Conservation (phyloP, 2,888 invertebrate species). For the Syritta pipiens region DNA sequence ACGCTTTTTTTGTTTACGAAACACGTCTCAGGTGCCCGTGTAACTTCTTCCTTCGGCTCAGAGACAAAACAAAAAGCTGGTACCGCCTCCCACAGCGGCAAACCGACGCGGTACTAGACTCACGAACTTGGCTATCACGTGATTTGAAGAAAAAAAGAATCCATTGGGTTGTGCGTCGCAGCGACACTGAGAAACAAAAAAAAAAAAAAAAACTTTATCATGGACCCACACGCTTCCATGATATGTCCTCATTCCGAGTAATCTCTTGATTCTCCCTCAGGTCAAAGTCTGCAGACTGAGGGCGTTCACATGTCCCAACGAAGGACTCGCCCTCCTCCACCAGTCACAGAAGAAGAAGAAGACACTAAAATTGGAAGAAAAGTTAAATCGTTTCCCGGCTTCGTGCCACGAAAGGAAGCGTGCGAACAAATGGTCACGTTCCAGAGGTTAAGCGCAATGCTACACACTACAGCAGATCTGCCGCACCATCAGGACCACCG, state of each 20-base stretch:
- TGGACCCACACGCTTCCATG: no score
- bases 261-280: slow-evolving; percentile 60
- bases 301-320: slow-evolving; percentile 15
- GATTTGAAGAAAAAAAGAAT: no score
- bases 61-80: no score
- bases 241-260: slow-evolving; percentile 49
- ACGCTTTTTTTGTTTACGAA: no score
- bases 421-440: slow-evolving; percentile 76
- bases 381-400: slow-evolving; percentile 68
- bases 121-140: no score
- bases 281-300: slow-evolving; percentile 60
- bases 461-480: slow-evolving; percentile 40
- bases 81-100: no score
- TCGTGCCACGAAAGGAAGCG: slow-evolving; percentile 65
- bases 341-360: slow-evolving; percentile 22
- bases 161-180: no score
- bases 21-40: no score
- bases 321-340: not conserved
- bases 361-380: slow-evolving; percentile 67
- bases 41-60: no score
- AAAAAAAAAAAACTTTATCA: no score
- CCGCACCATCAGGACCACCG: slow-evolving; percentile 1
- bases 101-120: no score
- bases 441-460: slow-evolving; percentile 75
- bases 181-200: no score